Evolutionary conservation across 2,797 vertebrate genomes (phyloP).

Genomic region (Acipenser oxyrinchus): DNA sequence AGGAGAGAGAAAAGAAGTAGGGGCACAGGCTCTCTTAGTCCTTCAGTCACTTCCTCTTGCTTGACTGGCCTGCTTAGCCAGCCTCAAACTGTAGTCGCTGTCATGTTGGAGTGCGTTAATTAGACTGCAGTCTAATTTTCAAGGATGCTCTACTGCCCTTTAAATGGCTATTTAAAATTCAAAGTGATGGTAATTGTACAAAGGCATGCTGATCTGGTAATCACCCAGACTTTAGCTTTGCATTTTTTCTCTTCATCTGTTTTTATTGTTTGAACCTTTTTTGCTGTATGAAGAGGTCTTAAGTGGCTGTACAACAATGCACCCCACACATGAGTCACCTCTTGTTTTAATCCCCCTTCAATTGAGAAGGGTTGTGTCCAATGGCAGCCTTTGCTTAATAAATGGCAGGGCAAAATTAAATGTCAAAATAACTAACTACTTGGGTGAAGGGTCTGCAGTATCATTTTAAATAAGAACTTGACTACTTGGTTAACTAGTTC

Average conservation of each 20-base stretch:
- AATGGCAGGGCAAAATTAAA: slow-evolving; percentile 39
- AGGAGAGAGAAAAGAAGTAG: slow-evolving; percentile 46
- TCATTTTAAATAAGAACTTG: slow-evolving; percentile 33
- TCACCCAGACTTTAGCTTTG: slow-evolving; percentile 68
- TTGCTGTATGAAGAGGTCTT: slow-evolving; percentile 54
- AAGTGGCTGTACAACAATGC: slow-evolving; percentile 51
- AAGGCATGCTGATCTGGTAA: slow-evolving; percentile 86
- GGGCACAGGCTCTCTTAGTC: slow-evolving; percentile 57
- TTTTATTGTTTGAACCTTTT: slow-evolving; percentile 56
- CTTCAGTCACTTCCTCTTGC: slow-evolving; percentile 78
- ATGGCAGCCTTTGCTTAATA: slow-evolving; percentile 28
- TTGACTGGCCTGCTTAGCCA: slow-evolving; percentile 83
- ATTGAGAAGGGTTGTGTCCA: slow-evolving; percentile 25
- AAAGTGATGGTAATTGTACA: slow-evolving; percentile 91
- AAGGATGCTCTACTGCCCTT: slow-evolving; percentile 89
- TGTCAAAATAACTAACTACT: slow-evolving; percentile 42
- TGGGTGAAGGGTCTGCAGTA: slow-evolving; percentile 27
- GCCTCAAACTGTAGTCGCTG: slow-evolving; percentile 84
- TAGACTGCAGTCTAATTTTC: slow-evolving; percentile 93
- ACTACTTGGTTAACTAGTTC: neutral
- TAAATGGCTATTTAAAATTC: slow-evolving; percentile 96
- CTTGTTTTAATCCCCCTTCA: slow-evolving; percentile 25
- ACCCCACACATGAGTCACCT: slow-evolving; percentile 23
- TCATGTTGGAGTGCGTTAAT: slow-evolving; percentile 92
- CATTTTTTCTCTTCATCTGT: slow-evolving; percentile 50